These are phyloP conservation scores for Leptopterna dolabrata DNA, from an alignment of 2,888 invertebrate genomes.

Conservation along the genomic window DNA sequence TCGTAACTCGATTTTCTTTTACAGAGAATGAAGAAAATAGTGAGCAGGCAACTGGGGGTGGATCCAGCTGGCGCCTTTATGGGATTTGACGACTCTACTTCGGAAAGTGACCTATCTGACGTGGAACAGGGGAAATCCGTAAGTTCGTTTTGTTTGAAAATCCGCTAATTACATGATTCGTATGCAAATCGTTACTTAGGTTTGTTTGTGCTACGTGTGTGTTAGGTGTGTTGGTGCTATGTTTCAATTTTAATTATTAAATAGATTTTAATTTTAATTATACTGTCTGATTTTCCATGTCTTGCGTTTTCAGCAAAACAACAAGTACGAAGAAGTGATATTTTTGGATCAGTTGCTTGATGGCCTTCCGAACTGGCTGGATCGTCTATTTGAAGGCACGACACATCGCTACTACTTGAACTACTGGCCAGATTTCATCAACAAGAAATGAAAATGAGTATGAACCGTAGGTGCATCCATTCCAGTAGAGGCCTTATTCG, in stretches of 20 bases:
- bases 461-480: too few species aligned
- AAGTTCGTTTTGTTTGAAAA: not conserved
- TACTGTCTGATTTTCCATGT: too few species aligned
- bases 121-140: constrained; percentile 64
- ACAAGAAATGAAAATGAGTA: constrained; percentile 54
- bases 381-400: constrained; percentile 94
- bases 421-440: constrained; percentile 93
- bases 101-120: constrained; percentile 67
- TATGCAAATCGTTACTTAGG: too few species aligned
- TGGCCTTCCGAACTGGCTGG: constrained; percentile 95
- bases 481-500: too few species aligned
- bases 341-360: constrained; percentile 85
- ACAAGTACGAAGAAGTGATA: constrained; percentile 68
- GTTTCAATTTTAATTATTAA: not conserved
- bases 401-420: constrained; percentile 95
- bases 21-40: constrained; percentile 79
- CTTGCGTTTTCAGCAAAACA: not conserved
- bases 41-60: constrained; percentile 66
- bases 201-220: too few species aligned
- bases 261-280: too few species aligned
- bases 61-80: constrained; percentile 89
- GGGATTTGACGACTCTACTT: constrained; percentile 80
- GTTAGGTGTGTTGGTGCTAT: too few species aligned
- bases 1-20: too few species aligned
- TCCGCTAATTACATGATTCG: not conserved